Evolutionary conservation across 2,113 vertebrate genomes (phyloP), one percentile per base, ranked within the genome.

Genomic region (Amphilophus citrinellus): DNA sequence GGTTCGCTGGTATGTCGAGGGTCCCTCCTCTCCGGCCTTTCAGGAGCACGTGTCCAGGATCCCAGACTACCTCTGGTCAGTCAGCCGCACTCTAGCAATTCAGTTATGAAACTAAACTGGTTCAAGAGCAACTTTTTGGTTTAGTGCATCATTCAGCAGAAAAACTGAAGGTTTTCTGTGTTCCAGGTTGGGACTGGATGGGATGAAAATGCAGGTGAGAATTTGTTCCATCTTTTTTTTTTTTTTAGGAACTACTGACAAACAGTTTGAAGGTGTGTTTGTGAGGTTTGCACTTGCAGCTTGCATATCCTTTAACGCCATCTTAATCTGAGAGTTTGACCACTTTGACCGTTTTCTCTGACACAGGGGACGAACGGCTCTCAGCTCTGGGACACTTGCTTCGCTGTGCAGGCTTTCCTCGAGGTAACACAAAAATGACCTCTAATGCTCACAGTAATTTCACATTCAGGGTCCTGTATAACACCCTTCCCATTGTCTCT

Each of bases 191-290:
- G 98, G 98, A 39, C 92, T 99, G 1, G 98, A 99, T 1, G 98
- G 98, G 30, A 96, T 99, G 97, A 99, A 99, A 91, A 99, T 99
- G 98, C 98, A 99, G 98, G 98, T 99, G 88, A 96, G 92, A n/a
- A 20, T 24, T 24, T 24, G 24, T 24, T 24, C 24, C 24, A 24
- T 24, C 24, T 24, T 24, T 24, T 24, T 24, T 24, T 24, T 24
- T 24, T 24, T 24, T 15, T 47, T 44, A 44, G 44, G 13, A 47
- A 14, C 4, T 47, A 47, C 4, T 5, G 44, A 47, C 42, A 44
- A 44, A 44, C 42, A 13, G 44, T 68, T 47, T 68, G 63, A 47
- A 47, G 14, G 2, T 27, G 39, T 68, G 63, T 44, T 15, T 47
- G 8, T 68, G 63, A 66, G 39, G 63, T 32, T 27, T 27, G 27